phyloP scores from a whole-genome alignment of 2,797 vertebrate species.

The Sparus aurata region DNA sequence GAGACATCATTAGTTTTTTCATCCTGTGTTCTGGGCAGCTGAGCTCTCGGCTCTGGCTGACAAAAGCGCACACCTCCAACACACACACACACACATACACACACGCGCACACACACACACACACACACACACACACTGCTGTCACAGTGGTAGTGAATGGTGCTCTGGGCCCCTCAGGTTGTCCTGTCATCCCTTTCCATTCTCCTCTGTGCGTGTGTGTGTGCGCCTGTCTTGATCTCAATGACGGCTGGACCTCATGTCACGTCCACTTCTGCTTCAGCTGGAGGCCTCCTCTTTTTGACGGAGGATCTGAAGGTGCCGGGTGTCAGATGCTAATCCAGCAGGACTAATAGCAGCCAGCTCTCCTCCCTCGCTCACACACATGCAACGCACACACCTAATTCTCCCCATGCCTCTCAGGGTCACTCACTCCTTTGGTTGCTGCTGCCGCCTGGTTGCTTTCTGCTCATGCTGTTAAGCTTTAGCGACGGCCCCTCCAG shows the following conservation, averaged over 20 bases:
- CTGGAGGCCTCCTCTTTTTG: slow-evolving; percentile 38
- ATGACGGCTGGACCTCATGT: slow-evolving; percentile 35
- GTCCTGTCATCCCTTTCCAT: slow-evolving; percentile 25
- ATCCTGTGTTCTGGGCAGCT: slow-evolving; percentile 52
- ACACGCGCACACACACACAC: slow-evolving; percentile 9
- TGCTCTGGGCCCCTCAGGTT: slow-evolving; percentile 17
- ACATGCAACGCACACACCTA: not conserved
- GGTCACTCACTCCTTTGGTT: slow-evolving; percentile 37
- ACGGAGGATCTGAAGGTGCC: slow-evolving; percentile 53
- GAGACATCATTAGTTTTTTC: slow-evolving; percentile 71
- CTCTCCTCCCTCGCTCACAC: slow-evolving; percentile 24
- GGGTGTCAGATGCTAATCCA: slow-evolving; percentile 67
- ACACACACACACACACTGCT: slow-evolving; percentile 4
- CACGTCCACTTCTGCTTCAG: slow-evolving; percentile 29
- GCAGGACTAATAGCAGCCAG: slow-evolving; percentile 53
- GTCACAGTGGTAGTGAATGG: slow-evolving; percentile 16
- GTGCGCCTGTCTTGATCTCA: slow-evolving; percentile 19
- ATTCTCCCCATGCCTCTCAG: slow-evolving; percentile 19
- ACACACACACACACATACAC: slow-evolving; percentile 19
- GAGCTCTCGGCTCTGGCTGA: slow-evolving; percentile 34
- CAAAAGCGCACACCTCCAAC: slow-evolving; percentile 30
- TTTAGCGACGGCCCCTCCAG: slow-evolving; percentile 46
- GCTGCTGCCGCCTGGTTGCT: slow-evolving; percentile 31
- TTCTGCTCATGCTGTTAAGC: slow-evolving; percentile 27
- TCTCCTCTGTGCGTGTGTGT: not conserved